Base-by-base conservation (phyloP, 2,797 vertebrate genomes). In the Agapornis canus region DNA sequence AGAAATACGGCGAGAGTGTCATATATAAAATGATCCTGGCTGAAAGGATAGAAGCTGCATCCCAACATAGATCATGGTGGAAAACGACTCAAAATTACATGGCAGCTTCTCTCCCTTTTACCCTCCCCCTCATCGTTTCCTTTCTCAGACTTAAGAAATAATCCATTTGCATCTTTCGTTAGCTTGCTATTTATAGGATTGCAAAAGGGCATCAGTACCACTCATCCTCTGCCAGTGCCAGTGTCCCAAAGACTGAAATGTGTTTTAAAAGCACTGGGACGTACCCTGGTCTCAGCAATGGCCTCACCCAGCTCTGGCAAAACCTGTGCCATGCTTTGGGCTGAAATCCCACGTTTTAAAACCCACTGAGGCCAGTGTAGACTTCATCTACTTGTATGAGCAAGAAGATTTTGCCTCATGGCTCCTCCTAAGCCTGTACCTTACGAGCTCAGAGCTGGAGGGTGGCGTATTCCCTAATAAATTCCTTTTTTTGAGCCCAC, bases 401-500 rank as follows among this genome's bases (percentile, higher is more conserved):
- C 65, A 82, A 39, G 90, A 90, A 73, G 65, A 68, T 89, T 86
- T 93, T 86, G 35, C 89, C 92, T 96, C 26, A 0, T 86, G 90
- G 82, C 88, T 95, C 94, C 94, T 94, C 85, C 45, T 83, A 86
- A 94, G 92, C 92, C 89, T 66, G 21, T 29, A 76, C 86, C 88
- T 91, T 95, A 93, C 29, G 89, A 97, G 95, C 90, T 86, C 0
- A 2, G 71, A 92, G 90, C 52, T 70, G 82, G 86, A 95, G 84
- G 89, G 82, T 79, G 94, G 87, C 13, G 6, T 95, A 98, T 96
- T 86, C 94, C 94, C 95, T 97, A 95, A 97, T 96, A 97, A 97
- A 98, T 97, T 97, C 97, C 96, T 94, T 95, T 96, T 94, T 97
- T 84, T 84, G 97, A 98, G 91, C 97, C 97, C 98, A 98, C 98